These are phyloP conservation scores for Macrobrachium nipponense DNA, from an alignment of 1,140 invertebrate genomes.

Conservation along the genomic window DNA sequence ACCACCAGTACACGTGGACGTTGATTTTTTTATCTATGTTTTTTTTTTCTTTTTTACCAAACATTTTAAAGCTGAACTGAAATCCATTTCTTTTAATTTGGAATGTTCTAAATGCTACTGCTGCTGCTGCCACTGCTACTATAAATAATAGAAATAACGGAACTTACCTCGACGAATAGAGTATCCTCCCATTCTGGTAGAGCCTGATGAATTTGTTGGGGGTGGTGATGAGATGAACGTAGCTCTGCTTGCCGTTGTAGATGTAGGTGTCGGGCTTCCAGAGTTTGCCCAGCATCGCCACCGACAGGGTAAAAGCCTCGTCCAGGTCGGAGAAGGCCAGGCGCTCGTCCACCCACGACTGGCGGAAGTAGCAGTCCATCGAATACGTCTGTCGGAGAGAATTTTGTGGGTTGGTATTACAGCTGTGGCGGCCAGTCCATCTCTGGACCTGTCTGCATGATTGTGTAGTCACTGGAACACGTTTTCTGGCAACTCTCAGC, in stretches of 20 bases:
- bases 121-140: too few relatives aligned
- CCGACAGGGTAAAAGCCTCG: conserved; percentile 85
- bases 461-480: too few relatives aligned
- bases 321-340: conserved; percentile 79
- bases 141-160: too few relatives aligned
- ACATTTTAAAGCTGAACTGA: too few relatives aligned
- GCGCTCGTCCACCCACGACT: conserved; percentile 86
- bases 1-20: too few relatives aligned
- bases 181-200: conserved; percentile 88
- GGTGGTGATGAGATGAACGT: conserved; percentile 94
- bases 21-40: too few relatives aligned
- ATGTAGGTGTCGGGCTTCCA: conserved; percentile 98
- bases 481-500: too few relatives aligned
- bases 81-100: too few relatives aligned
- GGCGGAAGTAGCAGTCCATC: conserved; percentile 97
- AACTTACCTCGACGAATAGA: conserved; percentile 91
- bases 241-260: conserved; percentile 90
- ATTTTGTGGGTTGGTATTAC: not conserved
- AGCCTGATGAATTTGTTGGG: conserved; percentile 94
- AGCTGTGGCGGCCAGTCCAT: too few relatives aligned
- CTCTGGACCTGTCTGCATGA: too few relatives aligned
- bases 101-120: too few relatives aligned
- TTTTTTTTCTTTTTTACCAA: too few relatives aligned
- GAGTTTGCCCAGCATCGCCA: conserved; percentile 92
- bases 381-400: conserved; percentile 83